Conservation (phyloP, 2,888 invertebrate genomes). For the Endotricha flammealis region DNA sequence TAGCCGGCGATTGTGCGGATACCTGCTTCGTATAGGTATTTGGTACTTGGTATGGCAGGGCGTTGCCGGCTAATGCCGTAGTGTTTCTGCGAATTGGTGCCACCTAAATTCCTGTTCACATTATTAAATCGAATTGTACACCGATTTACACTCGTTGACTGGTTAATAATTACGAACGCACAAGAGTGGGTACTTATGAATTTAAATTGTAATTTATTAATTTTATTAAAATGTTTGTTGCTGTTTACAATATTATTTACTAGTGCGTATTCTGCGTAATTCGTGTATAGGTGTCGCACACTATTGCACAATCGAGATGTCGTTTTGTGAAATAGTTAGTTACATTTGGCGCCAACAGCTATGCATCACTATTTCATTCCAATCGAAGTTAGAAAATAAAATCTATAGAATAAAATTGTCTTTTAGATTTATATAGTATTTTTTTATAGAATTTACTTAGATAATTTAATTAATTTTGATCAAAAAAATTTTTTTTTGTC, state of each 20-base stretch:
- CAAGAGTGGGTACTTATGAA: slow-evolving; percentile 4
- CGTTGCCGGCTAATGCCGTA: slow-evolving; percentile 56
- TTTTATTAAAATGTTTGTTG: too few relatives aligned
- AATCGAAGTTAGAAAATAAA: too few relatives aligned
- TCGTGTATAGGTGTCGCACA: too few relatives aligned
- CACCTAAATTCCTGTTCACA: slow-evolving; percentile 46
- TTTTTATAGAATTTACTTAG: too few relatives aligned
- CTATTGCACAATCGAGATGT: slow-evolving; percentile 6
- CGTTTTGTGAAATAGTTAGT: slow-evolving; percentile 1
- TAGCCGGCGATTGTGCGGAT: slow-evolving; percentile 26
- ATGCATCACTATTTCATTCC: too few relatives aligned
- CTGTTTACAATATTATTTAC: slow-evolving; percentile 10
- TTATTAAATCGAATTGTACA: slow-evolving; percentile 18
- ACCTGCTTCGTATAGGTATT: slow-evolving; percentile 16
- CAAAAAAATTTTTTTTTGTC: too few relatives aligned
- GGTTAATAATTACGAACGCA: too few relatives aligned
- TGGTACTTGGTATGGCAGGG: slow-evolving; percentile 36
- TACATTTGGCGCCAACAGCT: background rate
- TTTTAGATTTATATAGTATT: too few relatives aligned
- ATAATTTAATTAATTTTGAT: too few relatives aligned
- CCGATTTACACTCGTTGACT: slow-evolving; percentile 7
- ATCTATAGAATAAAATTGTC: too few relatives aligned
- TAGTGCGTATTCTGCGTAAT: too few relatives aligned
- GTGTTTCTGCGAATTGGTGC: slow-evolving; percentile 58
- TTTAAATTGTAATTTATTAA: slow-evolving; percentile 6